Conservation (phyloP, 2,888 invertebrate species). For the Pristionchus maxplancki region DNA sequence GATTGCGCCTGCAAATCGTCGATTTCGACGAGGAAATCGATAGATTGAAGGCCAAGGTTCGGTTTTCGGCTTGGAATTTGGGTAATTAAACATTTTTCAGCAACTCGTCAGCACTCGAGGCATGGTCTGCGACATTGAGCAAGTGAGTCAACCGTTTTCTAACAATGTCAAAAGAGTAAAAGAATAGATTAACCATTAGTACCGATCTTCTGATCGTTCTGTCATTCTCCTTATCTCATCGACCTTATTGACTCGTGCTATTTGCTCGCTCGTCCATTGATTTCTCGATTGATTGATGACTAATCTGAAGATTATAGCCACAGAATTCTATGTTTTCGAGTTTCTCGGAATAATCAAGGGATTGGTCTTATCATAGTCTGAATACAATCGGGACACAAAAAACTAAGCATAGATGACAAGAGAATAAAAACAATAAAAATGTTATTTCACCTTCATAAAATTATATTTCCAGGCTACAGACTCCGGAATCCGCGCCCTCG, state of each 20-base stretch:
- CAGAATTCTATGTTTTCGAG: background rate
- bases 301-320: background rate
- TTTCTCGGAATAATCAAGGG: background rate
- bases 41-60: slow-evolving; percentile 33
- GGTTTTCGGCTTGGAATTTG: background rate
- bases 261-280: background rate
- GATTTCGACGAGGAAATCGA: slow-evolving; percentile 46
- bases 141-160: background rate
- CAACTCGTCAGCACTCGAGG: slow-evolving; percentile 10
- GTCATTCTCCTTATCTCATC: background rate
- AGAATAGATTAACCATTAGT: no score
- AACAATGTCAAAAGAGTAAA: no score
- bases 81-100: background rate
- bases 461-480: slow-evolving; percentile 9
- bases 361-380: background rate
- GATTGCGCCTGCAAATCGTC: slow-evolving; percentile 44
- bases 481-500: slow-evolving; percentile 40
- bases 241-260: background rate
- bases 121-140: slow-evolving; percentile 38
- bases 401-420: background rate
- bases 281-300: background rate
- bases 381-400: background rate
- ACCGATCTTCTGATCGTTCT: background rate
- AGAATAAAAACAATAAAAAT: background rate
- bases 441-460: background rate